Conservation (phyloP, 2,888 invertebrate species). For the Aradus depressus region DNA sequence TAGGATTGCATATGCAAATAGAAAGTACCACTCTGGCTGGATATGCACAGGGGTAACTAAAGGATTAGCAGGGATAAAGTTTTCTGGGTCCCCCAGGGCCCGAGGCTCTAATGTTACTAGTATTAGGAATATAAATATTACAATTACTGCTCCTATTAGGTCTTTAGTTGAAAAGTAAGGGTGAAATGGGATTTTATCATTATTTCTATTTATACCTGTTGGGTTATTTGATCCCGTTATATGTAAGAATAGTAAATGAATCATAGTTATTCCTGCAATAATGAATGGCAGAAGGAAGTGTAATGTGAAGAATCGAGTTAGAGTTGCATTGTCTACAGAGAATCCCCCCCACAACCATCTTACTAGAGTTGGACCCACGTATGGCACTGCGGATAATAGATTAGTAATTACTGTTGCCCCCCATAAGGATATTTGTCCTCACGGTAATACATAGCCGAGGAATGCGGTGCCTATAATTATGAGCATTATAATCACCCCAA, state of each 20-base stretch:
- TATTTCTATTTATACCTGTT: constrained; percentile 50
- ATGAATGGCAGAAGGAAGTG: constrained; percentile 64
- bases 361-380: constrained; percentile 39
- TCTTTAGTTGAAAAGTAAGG: constrained; percentile 55
- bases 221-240: constrained; percentile 58
- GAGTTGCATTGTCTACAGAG: constrained; percentile 57
- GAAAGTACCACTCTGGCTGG: constrained; percentile 75
- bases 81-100: constrained; percentile 57
- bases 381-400: constrained; percentile 58
- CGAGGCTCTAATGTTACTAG: constrained; percentile 47
- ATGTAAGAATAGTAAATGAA: constrained; percentile 54
- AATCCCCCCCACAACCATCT: constrained; percentile 68
- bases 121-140: constrained; percentile 42
- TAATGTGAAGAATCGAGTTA: constrained; percentile 44
- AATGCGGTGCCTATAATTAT: constrained; percentile 60
- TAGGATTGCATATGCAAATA: constrained; percentile 71
- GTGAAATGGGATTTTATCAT: constrained; percentile 58
- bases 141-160: constrained; percentile 47
- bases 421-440: constrained; percentile 74
- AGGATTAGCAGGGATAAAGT: constrained; percentile 58
- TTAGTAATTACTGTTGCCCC: constrained; percentile 71
- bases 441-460: constrained; percentile 65
- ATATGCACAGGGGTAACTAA: constrained; percentile 61
- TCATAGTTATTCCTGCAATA: constrained; percentile 47
- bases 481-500: constrained; percentile 55